Base-by-base conservation (phyloP, 2,888 invertebrate species). In the Lasioglossum pauxillum region DNA sequence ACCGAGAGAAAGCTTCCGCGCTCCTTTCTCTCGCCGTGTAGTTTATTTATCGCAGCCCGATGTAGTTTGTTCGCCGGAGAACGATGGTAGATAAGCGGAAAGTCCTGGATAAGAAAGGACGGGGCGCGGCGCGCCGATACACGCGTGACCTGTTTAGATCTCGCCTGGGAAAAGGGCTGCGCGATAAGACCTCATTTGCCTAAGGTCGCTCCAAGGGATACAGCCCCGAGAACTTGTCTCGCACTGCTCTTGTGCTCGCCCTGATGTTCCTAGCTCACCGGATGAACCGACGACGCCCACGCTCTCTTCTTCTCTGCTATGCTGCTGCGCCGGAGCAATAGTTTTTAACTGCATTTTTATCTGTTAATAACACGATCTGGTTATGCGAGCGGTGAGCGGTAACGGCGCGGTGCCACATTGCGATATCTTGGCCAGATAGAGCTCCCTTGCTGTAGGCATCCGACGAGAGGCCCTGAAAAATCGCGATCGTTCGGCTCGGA, bases 141-240 rank as follows among this genome's bases (percentile, higher is more conserved):
- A 53, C 83, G 57, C 60, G 83, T 79, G 76, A 86, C 80, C 78
- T 78, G 86, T 79, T 83, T 72, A 71, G 81, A 49, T 46, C 38
- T 35, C 31, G 64, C 35, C n/a, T 23, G 74, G 35, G 69, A 72
- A 31, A 72, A 38, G 49, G 53, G n/a, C 23, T 57, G 67, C 69
- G 83, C 71, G 87, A 88, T 87, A 87, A 88, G 84, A 80, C 79
- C 78, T 88, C 85, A 80, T 89, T 89, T 86, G 89, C 80, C 69
- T 85, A 78, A 86, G 84, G 57, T 82, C 67, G 71, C 35, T 69
- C 76, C 71, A 27, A 67, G 69, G 71, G 78, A 76, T 41, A 71
- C 38, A 53, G 64, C 73, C 78, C 31, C 31, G 35, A 5, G 69
- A 38, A 69, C 23, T 38, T 35, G n/a, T 57, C n/a, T n/a, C n/a